Base-by-base conservation (phyloP, 2,797 vertebrate genomes). In the Anableps anableps region DNA sequence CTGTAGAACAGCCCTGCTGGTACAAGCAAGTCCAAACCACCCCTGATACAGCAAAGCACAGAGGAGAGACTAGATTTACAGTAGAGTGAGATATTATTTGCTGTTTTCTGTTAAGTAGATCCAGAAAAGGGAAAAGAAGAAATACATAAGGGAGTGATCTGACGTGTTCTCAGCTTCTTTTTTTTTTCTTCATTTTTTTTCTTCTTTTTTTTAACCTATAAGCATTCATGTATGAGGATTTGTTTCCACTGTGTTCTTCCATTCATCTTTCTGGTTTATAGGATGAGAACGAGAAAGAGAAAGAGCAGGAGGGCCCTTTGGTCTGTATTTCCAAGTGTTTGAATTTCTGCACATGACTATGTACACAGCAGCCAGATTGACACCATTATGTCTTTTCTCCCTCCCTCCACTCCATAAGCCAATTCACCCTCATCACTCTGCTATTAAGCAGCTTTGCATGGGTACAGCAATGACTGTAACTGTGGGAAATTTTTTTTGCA, bases 381-480 rank as follows among this genome's bases (percentile, higher is more conserved):
- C 92, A 90, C 89, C 88, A 92, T 91, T 88, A 90, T 89, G 90
- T 92, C 88, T 86, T 72, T 72, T 89, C 87, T 81, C 84, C 86
- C 87, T 89, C 88, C 87, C 80, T 88, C 83, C 78, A 76, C 85
- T 83, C 75, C 60, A 79, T 88, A 92, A 93, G 89, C 90, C 91
- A 91, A 91, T 92, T 92, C 90, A 80, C 85, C 86, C 83, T 88
- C 89, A 90, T 90, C 83, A 86, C 81, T 90, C 66, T 36, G 72
- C 79, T 55, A 88, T 89, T 92, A 92, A 91, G 92, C 84, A 87
- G 88, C 91, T 94, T 91, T 92, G 80, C 85, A 85, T 82, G 62
- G 10, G 55, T 77, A n/a, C 76, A 77, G 84, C 75, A 34, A 72
- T 66, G 76, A 83, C 77, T 83, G 70, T 13, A 51, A 75, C 80